These are phyloP conservation scores for Microcaecilia unicolor DNA, from an alignment of 2,797 vertebrate species.

Conservation along the genomic window DNA sequence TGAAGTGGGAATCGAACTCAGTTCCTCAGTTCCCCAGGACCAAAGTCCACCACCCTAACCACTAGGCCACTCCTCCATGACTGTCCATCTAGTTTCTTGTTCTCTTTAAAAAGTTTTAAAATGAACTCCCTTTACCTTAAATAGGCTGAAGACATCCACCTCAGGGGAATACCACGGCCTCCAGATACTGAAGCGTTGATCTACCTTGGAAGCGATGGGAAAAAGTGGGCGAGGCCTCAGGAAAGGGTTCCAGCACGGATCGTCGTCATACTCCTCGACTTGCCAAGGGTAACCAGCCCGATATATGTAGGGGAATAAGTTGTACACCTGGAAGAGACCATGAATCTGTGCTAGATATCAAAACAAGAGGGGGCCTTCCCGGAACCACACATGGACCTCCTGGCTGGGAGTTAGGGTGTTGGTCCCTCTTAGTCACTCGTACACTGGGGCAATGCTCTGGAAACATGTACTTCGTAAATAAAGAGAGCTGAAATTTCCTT, in stretches of 20 bases:
- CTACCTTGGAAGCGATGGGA: conserved; percentile 1
- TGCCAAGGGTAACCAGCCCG: conserved; percentile 6
- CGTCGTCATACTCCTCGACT: conserved; percentile 28
- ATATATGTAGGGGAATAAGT: conserved; percentile 19
- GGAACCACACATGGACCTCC: not conserved
- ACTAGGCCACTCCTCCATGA: too few species aligned
- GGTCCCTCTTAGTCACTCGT: too few species aligned
- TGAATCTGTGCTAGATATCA: conserved; percentile 24
- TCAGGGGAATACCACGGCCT: not conserved
- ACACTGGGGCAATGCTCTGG: too few species aligned
- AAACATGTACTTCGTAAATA: too few species aligned
- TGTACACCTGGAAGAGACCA: too few species aligned
- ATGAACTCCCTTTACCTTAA: not conserved
- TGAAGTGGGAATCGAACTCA: too few species aligned
- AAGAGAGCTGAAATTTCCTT: too few species aligned
- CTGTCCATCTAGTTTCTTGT: too few species aligned
- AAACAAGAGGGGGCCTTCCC: not conserved
- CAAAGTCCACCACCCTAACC: too few species aligned
- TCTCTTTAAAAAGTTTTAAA: not conserved
- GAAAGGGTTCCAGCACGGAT: not conserved
- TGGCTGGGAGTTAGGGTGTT: too few species aligned
- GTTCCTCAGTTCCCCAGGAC: too few species aligned
- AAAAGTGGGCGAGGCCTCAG: conserved; percentile 4
- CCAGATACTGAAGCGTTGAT: not conserved
- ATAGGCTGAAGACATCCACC: not conserved